Base-by-base conservation (phyloP, 2,113 vertebrate species). In the Tragelaphus scriptus region DNA sequence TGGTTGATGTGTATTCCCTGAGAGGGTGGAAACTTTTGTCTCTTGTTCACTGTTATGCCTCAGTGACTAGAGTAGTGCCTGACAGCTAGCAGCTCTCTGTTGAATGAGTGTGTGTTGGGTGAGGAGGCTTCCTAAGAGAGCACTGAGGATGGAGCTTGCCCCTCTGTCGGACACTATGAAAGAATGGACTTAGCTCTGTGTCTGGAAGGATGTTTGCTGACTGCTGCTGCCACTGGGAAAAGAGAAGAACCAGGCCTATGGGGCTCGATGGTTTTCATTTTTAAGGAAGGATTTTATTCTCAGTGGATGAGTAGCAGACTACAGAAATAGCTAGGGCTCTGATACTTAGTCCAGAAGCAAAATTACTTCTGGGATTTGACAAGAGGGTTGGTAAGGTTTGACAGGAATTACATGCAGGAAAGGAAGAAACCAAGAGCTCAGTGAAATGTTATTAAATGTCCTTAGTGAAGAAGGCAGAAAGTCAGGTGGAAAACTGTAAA, bases 361-460 rank as follows among this genome's bases (percentile, higher is more conserved):
- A 65, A 85, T 94, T 55, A 93, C 87, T 90, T 80, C 51, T 58
- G 51, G 47, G 91, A 28, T 79, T 96, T 98, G 84, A 89, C 13
- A 56, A 81, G 75, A 95, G 32, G 75, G 14, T 47, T 97, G 71
- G 65, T 53, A 85, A 63, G 47, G 2, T 53, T 94, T 91, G 77
- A 88, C 53, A 81, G 61, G 65, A 75, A 51, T 79, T 59, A n/a
- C 81, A 85, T 79, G 28, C 16, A 89, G 88, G 82, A 88, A 97
- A 96, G 47, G 79, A 97, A 97, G 63, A 97, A 91, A 89, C 16
- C 44, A 81, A 92, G 77, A 82, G 25, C 75, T 93, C 75, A 32
- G 86, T 75, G 88, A 95, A 94, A 93, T 89, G 82, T 71, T 61
- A 86, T n/a, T 56, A 36, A 88, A 93, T 93, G 65, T 51, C 49